A percentile compares a stretch with the other conserved stretches of the same genome.
These are phyloP conservation scores for Ceuthmochares aereus DNA, from an alignment of 2,113 vertebrate genomes.

Conservation along the genomic window DNA sequence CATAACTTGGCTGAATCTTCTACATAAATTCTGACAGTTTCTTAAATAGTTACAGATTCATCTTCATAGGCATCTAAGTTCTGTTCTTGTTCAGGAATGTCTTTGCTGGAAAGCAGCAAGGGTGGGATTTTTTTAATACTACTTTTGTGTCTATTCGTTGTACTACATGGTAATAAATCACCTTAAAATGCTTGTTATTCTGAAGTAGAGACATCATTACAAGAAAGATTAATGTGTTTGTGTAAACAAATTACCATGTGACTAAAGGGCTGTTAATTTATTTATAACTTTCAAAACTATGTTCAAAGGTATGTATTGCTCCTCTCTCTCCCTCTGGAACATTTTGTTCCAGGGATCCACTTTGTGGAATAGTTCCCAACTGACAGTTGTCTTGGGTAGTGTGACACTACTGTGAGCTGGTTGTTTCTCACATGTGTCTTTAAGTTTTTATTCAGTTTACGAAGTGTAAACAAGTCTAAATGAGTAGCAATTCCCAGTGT, in stretches of 20 bases:
- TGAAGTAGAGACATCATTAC: not conserved
- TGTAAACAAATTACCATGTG: not conserved
- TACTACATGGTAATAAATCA: not conserved
- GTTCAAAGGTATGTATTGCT: not conserved
- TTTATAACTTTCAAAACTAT: constrained; percentile 33
- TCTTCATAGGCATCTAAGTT: not conserved
- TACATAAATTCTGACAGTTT: not conserved
- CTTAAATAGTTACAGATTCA: not conserved
- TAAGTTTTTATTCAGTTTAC: not conserved
- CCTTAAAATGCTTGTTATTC: not conserved
- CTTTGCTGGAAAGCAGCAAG: not conserved
- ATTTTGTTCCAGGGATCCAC: constrained; percentile 9
- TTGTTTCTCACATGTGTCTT: not conserved
- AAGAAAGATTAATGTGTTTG: not conserved
- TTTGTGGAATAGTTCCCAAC: not conserved
- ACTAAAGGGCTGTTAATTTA: not conserved
- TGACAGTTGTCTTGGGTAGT: not conserved
- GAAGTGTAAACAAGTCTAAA: not conserved
- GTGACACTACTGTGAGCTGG: not conserved
- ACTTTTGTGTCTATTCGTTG: not conserved
- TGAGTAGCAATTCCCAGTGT: not conserved
- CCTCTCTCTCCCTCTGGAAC: not conserved
- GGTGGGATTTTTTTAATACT: not conserved
- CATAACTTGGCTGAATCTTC: not conserved
- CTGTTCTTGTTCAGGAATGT: not conserved